Percentiles rank a stretch among this genome's conserved stretches.
Evolutionary conservation across 2,113 vertebrate species (phyloP).

Genomic region (Tragelaphus strepsiceros): DNA sequence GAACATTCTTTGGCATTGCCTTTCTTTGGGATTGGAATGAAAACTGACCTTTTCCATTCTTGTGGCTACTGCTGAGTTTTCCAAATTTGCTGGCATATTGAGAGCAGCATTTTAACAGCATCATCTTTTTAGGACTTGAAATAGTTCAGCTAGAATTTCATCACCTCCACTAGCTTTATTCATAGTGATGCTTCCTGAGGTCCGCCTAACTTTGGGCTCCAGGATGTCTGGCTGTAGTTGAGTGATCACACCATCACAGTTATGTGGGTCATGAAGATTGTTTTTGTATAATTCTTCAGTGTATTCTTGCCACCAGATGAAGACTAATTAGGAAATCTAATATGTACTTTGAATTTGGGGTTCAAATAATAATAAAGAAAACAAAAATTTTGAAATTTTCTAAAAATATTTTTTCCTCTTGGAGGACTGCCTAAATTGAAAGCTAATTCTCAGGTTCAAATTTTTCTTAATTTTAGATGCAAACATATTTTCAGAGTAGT

Average conservation of each 20-base stretch:
- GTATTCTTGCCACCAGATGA: neutral
- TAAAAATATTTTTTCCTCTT: neutral
- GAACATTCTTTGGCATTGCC: neutral
- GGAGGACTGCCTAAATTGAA: neutral
- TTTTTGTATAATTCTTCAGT: neutral
- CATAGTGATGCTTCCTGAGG: neutral
- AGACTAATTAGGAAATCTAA: neutral
- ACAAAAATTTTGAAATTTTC: neutral
- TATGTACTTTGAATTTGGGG: neutral
- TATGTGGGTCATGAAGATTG: neutral
- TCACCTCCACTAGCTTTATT: neutral
- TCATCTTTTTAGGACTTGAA: neutral
- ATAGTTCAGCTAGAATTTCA: neutral
- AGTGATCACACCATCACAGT: neutral
- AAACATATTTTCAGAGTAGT: neutral
- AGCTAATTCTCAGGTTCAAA: neutral
- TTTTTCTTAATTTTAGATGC: neutral
- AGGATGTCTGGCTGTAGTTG: neutral
- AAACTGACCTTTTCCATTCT: neutral
- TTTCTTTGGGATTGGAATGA: neutral
- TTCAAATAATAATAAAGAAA: neutral
- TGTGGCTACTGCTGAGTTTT: neutral
- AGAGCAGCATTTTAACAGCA: neutral
- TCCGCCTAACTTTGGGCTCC: neutral
- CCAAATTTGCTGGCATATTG: neutral